Evolutionary conservation across 2,113 vertebrate genomes (phyloP), one percentile per base, ranked within the genome.

Genomic region (Nothobranchius furzeri): DNA sequence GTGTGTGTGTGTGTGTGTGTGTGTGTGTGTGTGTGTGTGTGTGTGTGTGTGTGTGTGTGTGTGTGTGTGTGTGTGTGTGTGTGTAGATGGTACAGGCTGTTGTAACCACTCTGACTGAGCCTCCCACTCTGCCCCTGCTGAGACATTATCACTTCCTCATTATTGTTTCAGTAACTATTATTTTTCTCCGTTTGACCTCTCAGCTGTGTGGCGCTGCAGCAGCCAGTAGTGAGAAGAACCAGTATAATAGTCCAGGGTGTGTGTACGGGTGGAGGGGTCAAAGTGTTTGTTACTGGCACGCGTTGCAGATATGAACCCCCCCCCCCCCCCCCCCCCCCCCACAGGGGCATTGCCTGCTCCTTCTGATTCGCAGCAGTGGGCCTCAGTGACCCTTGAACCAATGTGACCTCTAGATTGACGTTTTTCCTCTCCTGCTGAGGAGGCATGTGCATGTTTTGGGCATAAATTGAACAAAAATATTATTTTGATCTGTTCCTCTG

Each of bases 301-400:
- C 61, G 70, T 84, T 85, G 78, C 81, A 85, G 83, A 89, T 88
- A 90, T 83, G 79, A 73, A 76, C 58, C 74, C 84, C 74, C 20
- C 86, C 88, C 64, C 20, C 86, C 88, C 64, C n/a, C 58, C 74
- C 84, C 74, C 58, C 74, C 84, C 74, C 20, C 86, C 88, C 64
- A 24, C 76, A 73, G 79, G 25, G 58, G 57, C 65, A 59, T 59
- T 85, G 66, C 59, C 1, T 50, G 49, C 2, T 7, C 49, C 46
- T 73, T 40, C 65, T 61, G 69, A 71, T 73, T 84, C 75, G 58
- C 76, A 63, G 75, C 81, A 82, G 75, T 78, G 61, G 56, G 75
- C 73, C 63, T 64, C n/a, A 11, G 50, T 88, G 82, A 90, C 89
- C 89, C 63, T 75, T 91, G 84, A 88, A 86, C 86, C 74, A 63